Conservation (phyloP, 2,797 vertebrate species). For the Spea hammondii region DNA sequence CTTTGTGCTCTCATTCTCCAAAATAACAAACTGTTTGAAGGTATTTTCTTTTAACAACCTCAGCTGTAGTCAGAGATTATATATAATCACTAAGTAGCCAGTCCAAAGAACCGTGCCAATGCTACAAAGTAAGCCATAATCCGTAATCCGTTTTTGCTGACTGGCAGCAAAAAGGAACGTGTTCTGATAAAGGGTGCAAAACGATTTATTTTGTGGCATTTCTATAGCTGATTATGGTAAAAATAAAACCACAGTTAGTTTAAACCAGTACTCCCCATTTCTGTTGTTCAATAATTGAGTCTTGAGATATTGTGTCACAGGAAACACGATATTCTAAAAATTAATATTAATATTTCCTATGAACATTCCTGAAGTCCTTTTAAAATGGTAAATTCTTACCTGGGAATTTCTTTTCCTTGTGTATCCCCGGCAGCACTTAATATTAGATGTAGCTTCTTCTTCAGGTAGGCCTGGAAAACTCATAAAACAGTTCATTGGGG, state of each 20-base stretch:
- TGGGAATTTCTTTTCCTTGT: no score
- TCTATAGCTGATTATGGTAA: neutral
- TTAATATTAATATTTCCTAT: no score
- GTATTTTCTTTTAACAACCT: neutral
- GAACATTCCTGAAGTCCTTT: no score
- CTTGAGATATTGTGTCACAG: no score
- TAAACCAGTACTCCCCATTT: neutral
- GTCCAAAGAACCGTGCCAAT: neutral
- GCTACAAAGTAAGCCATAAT: constrained; percentile 7
- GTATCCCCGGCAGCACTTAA: no score
- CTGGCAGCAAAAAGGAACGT: neutral
- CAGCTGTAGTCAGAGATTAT: neutral
- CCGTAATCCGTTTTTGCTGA: constrained; percentile 1
- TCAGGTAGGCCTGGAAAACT: no score
- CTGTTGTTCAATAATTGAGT: no score
- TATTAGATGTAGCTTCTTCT: no score
- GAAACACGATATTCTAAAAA: no score
- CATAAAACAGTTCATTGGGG: no score
- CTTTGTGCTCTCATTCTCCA: neutral
- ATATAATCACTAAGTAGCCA: neutral
- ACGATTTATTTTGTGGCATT: neutral
- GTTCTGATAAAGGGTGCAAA: neutral
- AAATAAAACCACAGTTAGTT: neutral
- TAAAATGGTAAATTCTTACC: no score
- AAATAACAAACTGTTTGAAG: neutral